These are phyloP conservation scores for Prosapia bicincta DNA, from an alignment of 2,888 invertebrate species.

Conservation along the genomic window DNA sequence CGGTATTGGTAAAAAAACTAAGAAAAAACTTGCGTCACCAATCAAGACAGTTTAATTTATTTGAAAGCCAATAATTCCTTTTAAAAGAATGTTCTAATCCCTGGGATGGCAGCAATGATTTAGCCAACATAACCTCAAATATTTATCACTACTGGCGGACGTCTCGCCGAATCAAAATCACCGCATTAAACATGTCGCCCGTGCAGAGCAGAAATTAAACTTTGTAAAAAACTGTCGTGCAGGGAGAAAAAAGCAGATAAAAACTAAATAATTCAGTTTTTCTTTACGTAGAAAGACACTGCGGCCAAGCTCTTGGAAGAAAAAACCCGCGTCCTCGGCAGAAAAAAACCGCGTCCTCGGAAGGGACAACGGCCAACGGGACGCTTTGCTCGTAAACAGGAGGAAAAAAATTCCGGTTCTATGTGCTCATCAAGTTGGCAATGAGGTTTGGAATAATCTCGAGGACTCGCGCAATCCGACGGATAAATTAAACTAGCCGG, in stretches of 20 bases:
- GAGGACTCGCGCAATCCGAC: slow-evolving; percentile 7
- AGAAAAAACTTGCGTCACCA: background rate
- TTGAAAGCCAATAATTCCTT: background rate
- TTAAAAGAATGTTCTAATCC: background rate
- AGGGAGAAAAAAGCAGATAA: background rate
- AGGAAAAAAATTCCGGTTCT: background rate
- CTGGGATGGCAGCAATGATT: background rate
- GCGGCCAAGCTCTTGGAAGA: too few species aligned
- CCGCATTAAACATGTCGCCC: background rate
- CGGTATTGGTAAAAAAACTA: background rate
- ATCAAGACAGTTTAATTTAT: background rate
- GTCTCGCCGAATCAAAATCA: background rate
- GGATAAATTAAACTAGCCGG: slow-evolving; percentile 18
- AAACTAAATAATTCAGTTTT: background rate
- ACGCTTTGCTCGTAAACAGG: background rate
- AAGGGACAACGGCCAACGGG: background rate
- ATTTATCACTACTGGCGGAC: background rate
- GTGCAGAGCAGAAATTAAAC: background rate
- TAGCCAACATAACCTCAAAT: background rate
- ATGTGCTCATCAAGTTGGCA: background rate
- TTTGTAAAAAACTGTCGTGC: background rate
- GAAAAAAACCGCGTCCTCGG: background rate
- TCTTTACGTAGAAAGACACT: background rate
- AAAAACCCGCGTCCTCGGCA: background rate
- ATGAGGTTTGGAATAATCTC: background rate